These are phyloP conservation scores for Babyrousa celebensis DNA, from an alignment of 2,797 vertebrate genomes.

Conservation along the genomic window DNA sequence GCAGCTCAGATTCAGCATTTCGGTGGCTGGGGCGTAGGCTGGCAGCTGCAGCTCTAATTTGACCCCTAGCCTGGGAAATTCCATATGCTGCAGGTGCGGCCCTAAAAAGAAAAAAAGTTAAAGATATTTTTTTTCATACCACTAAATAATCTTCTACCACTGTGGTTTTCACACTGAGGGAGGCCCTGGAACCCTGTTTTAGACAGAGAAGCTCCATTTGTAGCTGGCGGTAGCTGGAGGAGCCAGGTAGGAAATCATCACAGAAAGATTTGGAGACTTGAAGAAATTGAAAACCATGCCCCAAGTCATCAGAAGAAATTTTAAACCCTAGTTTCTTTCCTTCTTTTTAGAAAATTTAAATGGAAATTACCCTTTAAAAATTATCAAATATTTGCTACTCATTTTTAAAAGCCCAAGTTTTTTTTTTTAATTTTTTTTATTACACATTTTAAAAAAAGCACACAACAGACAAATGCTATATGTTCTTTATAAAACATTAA, in stretches of 20 bases:
- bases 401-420: neutral
- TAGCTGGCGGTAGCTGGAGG: neutral
- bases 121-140: neutral
- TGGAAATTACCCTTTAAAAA: constrained; percentile 32
- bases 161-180: neutral
- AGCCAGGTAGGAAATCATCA: neutral
- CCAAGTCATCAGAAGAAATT: neutral
- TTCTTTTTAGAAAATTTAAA: neutral
- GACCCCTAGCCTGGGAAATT: too few relatives aligned
- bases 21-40: too few relatives aligned
- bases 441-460: neutral
- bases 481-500: neutral
- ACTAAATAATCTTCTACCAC: neutral
- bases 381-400: neutral
- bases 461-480: neutral
- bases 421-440: neutral
- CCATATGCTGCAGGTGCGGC: too few relatives aligned
- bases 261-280: constrained; percentile 3
- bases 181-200: neutral
- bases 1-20: too few relatives aligned
- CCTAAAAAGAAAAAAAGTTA: neutral
- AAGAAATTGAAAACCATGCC: neutral
- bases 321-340: neutral
- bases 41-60: too few relatives aligned
- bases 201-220: neutral